A percentile compares a stretch with the other conserved stretches of the same genome.
phyloP scores from a whole-genome alignment of 2,113 vertebrate species.

The Proteles cristata region DNA sequence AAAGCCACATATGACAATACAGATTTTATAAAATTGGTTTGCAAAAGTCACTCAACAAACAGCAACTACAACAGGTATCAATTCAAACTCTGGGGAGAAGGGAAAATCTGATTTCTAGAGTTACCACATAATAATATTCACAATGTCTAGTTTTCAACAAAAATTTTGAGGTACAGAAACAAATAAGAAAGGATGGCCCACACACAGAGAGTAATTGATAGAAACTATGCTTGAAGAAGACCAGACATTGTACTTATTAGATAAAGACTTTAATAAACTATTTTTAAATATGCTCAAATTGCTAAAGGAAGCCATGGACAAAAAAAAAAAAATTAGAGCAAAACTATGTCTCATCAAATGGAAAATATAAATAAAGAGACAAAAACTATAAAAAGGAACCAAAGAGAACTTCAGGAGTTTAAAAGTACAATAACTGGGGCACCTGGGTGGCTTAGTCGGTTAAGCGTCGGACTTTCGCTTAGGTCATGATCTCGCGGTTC shows the following conservation, averaged over 20 bases:
- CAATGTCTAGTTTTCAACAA: neutral
- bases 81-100: neutral
- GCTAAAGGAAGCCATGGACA: neutral
- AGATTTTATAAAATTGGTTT: neutral
- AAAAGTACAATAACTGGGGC: neutral
- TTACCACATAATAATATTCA: neutral
- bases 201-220: neutral
- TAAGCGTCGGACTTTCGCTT: too few relatives aligned
- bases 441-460: too few relatives aligned
- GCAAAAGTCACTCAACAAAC: neutral
- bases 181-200: neutral
- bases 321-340: neutral
- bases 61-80: neutral
- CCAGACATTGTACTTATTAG: neutral
- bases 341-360: neutral
- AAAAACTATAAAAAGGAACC: neutral
- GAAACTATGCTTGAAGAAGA: neutral
- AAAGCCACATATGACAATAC: neutral
- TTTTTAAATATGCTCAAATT: neutral
- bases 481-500: too few relatives aligned
- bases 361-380: neutral
- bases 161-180: neutral
- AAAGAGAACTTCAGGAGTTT: neutral
- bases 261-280: neutral
- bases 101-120: neutral